Percentiles rank a stretch among this genome's conserved stretches.
phyloP scores from a whole-genome alignment of 2,113 vertebrate species.

The Eonycteris spelaea region DNA sequence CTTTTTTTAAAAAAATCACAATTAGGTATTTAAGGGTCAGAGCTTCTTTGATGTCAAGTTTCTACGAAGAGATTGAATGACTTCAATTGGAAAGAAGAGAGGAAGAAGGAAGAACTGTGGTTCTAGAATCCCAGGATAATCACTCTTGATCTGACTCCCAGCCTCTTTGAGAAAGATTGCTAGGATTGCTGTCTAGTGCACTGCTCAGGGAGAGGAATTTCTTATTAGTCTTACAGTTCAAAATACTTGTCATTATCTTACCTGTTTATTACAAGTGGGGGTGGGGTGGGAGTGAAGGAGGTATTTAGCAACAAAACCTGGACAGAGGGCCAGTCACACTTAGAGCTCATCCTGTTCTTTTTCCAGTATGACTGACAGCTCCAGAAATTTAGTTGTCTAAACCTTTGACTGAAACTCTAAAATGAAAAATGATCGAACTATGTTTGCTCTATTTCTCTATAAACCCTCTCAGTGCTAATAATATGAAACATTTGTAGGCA shows the following conservation, averaged over 20 bases:
- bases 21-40: not conserved
- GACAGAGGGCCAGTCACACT: not conserved
- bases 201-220: not conserved
- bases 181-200: not conserved
- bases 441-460: not conserved
- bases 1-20: not conserved
- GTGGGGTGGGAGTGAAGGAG: rapidly evolving
- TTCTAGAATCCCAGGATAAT: not conserved
- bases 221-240: not conserved
- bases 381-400: not conserved
- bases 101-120: not conserved
- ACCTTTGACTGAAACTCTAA: not conserved
- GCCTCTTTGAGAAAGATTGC: not conserved
- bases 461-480: not conserved
- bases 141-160: not conserved
- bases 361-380: not conserved
- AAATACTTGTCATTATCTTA: not conserved
- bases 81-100: not conserved
- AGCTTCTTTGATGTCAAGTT: not conserved
- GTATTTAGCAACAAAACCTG: not conserved
- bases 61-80: not conserved
- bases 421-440: not conserved
- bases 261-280: not conserved
- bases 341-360: not conserved
- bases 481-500: not conserved